Percentiles rank a stretch among this genome's conserved stretches.
Conservation (phyloP, 2,888 invertebrate genomes). For the Andrena flavipes region DNA sequence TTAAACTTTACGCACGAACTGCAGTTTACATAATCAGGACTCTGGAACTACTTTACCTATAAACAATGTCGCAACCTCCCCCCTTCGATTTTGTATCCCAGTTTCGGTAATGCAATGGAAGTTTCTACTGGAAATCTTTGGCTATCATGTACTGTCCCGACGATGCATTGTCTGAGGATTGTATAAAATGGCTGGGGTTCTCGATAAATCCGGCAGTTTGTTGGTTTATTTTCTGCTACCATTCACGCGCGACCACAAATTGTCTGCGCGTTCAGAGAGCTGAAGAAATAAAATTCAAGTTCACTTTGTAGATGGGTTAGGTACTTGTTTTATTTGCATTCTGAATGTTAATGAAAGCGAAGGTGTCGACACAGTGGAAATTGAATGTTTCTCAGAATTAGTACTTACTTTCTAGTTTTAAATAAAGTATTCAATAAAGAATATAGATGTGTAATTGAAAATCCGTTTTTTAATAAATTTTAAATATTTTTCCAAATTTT, state of each 20-base stretch:
- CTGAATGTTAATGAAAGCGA: no score
- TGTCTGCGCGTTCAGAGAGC: neutral
- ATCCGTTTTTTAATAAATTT: no score
- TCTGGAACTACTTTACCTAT: slow-evolving; percentile 35
- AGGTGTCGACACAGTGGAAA: no score
- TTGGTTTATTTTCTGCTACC: neutral
- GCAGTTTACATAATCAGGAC: slow-evolving; percentile 58
- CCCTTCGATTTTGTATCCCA: slow-evolving; percentile 35
- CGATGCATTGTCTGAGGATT: neutral
- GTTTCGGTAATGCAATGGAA: slow-evolving; percentile 16
- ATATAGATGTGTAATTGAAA: no score
- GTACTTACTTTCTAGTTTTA: no score
- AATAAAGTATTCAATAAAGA: no score
- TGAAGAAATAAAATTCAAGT: neutral
- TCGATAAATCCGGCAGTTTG: neutral
- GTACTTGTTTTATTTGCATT: no score
- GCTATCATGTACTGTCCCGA: neutral
- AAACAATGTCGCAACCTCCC: slow-evolving; percentile 39
- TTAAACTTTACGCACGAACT: slow-evolving; percentile 54
- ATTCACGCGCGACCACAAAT: neutral
- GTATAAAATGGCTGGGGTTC: neutral
- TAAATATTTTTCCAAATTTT: no score
- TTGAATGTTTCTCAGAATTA: no score
- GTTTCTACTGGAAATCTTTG: slow-evolving; percentile 3
- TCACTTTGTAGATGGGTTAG: no score